A percentile compares a stretch with the other conserved stretches of the same genome.
Evolutionary conservation across 2,113 vertebrate genomes (phyloP).

Genomic region (Alosa alosa): DNA sequence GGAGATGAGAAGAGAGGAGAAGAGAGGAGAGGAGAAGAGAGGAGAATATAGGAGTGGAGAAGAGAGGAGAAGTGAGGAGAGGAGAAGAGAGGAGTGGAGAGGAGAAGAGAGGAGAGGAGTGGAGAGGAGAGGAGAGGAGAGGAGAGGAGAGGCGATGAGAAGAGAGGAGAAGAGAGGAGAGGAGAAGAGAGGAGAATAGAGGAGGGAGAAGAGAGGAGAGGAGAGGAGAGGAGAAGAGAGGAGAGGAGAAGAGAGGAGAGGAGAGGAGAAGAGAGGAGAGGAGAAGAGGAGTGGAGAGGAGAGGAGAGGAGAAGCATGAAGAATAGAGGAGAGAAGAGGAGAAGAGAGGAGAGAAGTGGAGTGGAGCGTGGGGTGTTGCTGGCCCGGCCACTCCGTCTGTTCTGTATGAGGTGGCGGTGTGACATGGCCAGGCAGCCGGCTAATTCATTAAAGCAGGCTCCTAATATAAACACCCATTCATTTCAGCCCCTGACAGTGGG

Average conservation of each 20-base stretch:
- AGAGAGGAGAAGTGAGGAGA: not conserved
- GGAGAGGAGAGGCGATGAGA: too few species aligned
- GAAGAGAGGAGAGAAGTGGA: constrained; percentile 32
- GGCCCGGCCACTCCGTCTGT: constrained; percentile 70
- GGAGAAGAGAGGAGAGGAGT: too few species aligned
- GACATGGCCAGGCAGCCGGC: constrained; percentile 88
- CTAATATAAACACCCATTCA: constrained; percentile 99
- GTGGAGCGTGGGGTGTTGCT: constrained; percentile 25
- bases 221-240: not conserved
- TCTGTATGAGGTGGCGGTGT: constrained; percentile 85
- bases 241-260: constrained; percentile 45
- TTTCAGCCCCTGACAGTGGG: constrained; percentile 89
- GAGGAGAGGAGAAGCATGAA: not conserved
- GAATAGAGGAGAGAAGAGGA: too few species aligned
- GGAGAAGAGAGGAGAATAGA: too few species aligned
- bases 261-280: too few species aligned
- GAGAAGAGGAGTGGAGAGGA: constrained; percentile 44
- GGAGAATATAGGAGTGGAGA: too few species aligned
- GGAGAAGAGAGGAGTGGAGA: too few species aligned
- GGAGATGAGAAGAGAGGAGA: too few species aligned
- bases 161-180: too few species aligned
- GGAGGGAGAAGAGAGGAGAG: not conserved
- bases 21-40: too few species aligned
- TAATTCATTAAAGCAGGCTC: constrained; percentile 99
- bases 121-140: too few species aligned